Evolutionary conservation across 1,140 invertebrate genomes (phyloP).

Genomic region (Diabrotica virgifera): DNA sequence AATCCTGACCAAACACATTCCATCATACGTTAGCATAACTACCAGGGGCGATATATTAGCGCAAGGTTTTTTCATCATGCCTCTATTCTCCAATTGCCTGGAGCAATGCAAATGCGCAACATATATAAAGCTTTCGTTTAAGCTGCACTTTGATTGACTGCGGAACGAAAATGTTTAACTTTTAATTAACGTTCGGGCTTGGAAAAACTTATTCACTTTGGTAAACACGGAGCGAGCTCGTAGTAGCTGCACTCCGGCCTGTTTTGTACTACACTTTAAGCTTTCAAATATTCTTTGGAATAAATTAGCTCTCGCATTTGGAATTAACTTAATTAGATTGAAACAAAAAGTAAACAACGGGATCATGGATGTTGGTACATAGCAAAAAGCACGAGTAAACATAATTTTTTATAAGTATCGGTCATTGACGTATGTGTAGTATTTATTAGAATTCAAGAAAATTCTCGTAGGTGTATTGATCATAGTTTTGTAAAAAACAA

Average conservation of each 20-base stretch:
- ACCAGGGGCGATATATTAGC: neutral
- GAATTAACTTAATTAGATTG: constrained; percentile 1
- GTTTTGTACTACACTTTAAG: neutral
- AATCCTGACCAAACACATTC: neutral
- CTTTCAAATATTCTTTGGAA: constrained; percentile 3
- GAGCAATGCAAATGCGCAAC: neutral
- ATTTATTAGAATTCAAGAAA: too few species aligned
- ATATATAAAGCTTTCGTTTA: neutral
- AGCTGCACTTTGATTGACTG: constrained; percentile 1
- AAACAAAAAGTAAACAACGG: neutral
- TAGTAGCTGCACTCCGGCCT: neutral
- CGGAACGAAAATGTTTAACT: neutral
- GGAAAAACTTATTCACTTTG: neutral
- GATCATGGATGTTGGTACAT: too few species aligned
- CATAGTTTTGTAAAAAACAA: too few species aligned
- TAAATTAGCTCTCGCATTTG: neutral
- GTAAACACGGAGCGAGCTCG: neutral
- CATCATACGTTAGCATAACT: neutral
- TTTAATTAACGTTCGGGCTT: neutral
- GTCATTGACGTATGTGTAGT: too few species aligned
- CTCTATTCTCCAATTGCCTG: neutral
- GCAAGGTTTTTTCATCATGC: neutral
- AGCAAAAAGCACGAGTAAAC: too few species aligned
- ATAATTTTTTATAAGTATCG: too few species aligned
- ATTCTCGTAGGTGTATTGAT: too few species aligned